Conservation (phyloP, 2,888 invertebrate species). For the Crossocerus cetratus region DNA sequence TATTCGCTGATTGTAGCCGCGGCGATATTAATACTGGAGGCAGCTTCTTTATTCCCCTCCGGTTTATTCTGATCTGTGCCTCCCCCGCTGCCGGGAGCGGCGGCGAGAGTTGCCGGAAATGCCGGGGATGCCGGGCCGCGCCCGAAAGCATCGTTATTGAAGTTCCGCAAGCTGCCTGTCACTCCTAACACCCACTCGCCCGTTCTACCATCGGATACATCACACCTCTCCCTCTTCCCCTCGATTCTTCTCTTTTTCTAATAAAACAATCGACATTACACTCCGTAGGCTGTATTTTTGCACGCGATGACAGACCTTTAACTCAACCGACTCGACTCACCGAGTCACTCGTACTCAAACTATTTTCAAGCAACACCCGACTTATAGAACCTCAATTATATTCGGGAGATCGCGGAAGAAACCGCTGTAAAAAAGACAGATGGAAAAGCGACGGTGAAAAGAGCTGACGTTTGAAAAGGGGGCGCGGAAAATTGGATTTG, state of each 20-base stretch:
- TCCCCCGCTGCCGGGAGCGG: conserved; percentile 20
- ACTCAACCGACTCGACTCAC: too few relatives aligned
- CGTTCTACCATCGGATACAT: neutral
- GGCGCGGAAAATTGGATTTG: conserved; percentile 1
- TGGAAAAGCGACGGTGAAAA: conserved; percentile 18
- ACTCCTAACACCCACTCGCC: neutral
- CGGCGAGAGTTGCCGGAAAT: conserved; percentile 72
- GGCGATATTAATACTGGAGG: neutral
- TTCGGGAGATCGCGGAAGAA: conserved; percentile 14
- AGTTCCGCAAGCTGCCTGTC: conserved; percentile 25
- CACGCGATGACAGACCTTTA: too few relatives aligned
- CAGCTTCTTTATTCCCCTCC: conserved; percentile 3
- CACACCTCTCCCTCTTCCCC: too few relatives aligned
- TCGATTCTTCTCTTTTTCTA: too few relatives aligned
- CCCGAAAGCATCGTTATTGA: conserved; percentile 62
- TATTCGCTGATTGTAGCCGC: too few relatives aligned
- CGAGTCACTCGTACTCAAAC: neutral
- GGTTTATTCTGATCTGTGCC: neutral
- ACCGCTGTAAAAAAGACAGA: conserved; percentile 26
- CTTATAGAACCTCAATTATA: too few relatives aligned
- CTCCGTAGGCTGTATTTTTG: neutral
- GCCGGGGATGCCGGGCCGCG: conserved; percentile 67
- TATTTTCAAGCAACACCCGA: neutral
- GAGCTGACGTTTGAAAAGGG: conserved; percentile 25
- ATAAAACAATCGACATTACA: neutral